Percentiles rank a stretch among this genome's conserved stretches.
Evolutionary conservation across 1,140 invertebrate species (phyloP).

Genomic region (Heliothis subflexa): DNA sequence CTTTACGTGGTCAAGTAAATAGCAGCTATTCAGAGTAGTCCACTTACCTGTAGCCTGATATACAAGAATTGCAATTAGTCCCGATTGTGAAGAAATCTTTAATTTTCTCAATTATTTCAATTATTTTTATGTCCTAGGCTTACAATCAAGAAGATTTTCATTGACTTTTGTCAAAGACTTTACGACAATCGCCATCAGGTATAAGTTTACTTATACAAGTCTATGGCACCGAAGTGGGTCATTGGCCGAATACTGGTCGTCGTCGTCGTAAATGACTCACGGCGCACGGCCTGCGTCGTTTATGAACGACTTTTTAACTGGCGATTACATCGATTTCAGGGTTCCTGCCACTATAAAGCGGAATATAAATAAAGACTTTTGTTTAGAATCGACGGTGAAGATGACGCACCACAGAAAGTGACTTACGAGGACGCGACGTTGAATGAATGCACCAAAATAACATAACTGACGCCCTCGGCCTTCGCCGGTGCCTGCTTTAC

Average conservation of each 20-base stretch:
- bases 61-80: background rate
- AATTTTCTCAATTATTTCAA: too few relatives aligned
- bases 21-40: background rate
- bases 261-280: conserved; percentile 73
- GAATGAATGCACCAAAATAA: conserved; percentile 78
- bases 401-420: conserved; percentile 63
- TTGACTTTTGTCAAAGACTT: conserved; percentile 4
- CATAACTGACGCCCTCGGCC: conserved; percentile 64
- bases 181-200: conserved; percentile 55
- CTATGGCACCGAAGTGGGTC: conserved; percentile 76
- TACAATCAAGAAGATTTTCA: background rate
- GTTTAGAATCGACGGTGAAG: conserved; percentile 45
- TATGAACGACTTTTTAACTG: conserved; percentile 64
- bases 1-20: background rate
- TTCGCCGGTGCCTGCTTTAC: conserved; percentile 51
- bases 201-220: conserved; percentile 57
- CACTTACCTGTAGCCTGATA: background rate
- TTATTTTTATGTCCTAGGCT: too few relatives aligned
- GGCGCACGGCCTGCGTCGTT: conserved; percentile 60
- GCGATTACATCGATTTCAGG: conserved; percentile 47
- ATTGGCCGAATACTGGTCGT: conserved; percentile 77
- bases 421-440: conserved; percentile 62
- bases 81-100: too few relatives aligned
- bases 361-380: conserved; percentile 39
- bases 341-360: conserved; percentile 33